Base-by-base conservation (phyloP, 1,140 invertebrate genomes). In the Bombus vancouverensis region DNA sequence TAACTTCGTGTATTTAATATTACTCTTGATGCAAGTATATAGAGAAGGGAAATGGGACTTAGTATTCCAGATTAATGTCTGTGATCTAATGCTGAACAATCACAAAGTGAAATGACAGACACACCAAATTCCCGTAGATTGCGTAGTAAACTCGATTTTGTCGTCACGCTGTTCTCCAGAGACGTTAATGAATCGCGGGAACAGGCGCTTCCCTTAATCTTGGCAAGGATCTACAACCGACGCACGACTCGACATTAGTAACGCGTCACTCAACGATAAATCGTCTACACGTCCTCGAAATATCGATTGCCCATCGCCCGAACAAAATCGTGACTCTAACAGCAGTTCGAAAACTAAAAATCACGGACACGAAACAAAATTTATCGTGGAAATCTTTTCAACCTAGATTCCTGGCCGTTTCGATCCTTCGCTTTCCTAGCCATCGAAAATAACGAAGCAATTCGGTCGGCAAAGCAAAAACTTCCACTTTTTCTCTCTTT, bases 121-220 rank as follows among this genome's bases (percentile, higher is more conserved):
- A 25, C 22, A 37, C 47, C 47, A 13, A 81, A 81, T 59, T 59
- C 32, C n/a, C 44, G 12, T 32, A 37, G 81, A 83, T 76, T 47
- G 73, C 37, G 42, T 53, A 76, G 62, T 68, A 83, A 83, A 83
- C 81, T 73, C 62, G 73, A 83, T 83, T 83, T 39, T 42, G 59
- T 32, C 62, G 28, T 34, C 32, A 37, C 22, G 12, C 32, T 10
- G 34, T 44, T 53, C 28, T 44, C 34, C 42, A n/a, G 57, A n/a
- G 42, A 66, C 44, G 62, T 76, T 76, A 83, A 76, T 75, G 81
- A 83, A 83, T 76, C 73, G 34, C 42, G 32, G 59, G 22, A 53
- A 37, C 73, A 53, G 62, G n/a, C 47, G 81, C 34, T 68, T 39
- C 62, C 42, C 59, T 83, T 83, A 76, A 83, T 83, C 81, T 62